Evolutionary conservation across 2,888 invertebrate genomes (phyloP), one percentile per base, ranked within the genome.

Genomic region (Hyppa rectilinea): DNA sequence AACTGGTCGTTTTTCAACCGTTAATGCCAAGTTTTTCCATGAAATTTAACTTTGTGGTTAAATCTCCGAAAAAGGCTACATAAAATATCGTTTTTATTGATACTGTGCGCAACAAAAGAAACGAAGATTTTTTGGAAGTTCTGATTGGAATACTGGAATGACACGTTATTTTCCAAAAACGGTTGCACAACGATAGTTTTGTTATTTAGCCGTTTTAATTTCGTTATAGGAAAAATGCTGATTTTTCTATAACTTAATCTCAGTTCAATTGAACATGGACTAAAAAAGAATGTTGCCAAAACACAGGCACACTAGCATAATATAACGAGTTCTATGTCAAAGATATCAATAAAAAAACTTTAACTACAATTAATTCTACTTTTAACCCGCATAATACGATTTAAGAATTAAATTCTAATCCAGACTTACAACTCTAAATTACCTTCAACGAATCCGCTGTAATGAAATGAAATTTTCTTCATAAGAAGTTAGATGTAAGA

Each of bases 401-500:
- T 47, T 47, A 61, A 61, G 36, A 61, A 71, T 71, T 77, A 52
- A 71, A 81, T 61, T 81, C 49, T 49, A 73, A 68, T 64, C 56
- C 20, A 71, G 62, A 62, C 62, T 52, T 64, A 65, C 55, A 55
- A 38, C 60, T 62, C 45, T 52, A 70, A 53, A 64, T 80, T 61
- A 63, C 68, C 43, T 77, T 55, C 59, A 49, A 50, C 43, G 55
- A 75, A 82, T 79, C 76, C 83, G 66, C 77, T 78, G 69, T 78
- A 83, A 79, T 79, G 70, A 84, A 87, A 87, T 85, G 73, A 84
- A 87, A 87, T 85, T 81, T 71, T 68, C 69, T 73, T 75, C 78
- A 70, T 80, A 81, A 84, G 82, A 87, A 78, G 75, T 80, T 81
- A 74, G 84, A 81, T 84, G 82, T 85, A 88, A 89, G 88, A 88